phyloP scores from a whole-genome alignment of 2,888 invertebrate species.

The Cryptocephalus primarius region DNA sequence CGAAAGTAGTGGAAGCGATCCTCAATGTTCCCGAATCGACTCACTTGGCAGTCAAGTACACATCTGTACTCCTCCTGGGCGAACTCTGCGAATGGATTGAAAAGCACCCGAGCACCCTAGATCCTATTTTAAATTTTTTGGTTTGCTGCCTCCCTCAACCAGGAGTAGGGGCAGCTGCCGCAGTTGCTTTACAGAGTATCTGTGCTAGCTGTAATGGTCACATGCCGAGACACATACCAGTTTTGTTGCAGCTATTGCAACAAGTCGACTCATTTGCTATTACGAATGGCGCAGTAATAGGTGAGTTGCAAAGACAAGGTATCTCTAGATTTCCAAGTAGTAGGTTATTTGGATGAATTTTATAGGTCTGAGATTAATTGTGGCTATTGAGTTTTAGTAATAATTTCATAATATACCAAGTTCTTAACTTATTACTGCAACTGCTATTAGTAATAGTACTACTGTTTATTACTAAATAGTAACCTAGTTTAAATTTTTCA shows the following conservation, averaged over 20 bases:
- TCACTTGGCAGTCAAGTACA: constrained; percentile 81
- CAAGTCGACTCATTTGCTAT: constrained; percentile 60
- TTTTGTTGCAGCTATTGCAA: constrained; percentile 63
- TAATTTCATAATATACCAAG: too few species aligned
- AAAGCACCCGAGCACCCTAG: constrained; percentile 68
- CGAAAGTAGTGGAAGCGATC: constrained; percentile 87
- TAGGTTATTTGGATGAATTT: too few species aligned
- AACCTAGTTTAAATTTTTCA: too few species aligned
- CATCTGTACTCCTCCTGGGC: constrained; percentile 77
- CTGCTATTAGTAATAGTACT: too few species aligned
- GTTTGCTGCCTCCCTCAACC: constrained; percentile 61
- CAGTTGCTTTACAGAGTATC: constrained; percentile 74
- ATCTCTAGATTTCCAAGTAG: too few species aligned
- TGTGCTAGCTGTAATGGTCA: constrained; percentile 71
- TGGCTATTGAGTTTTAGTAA: too few species aligned
- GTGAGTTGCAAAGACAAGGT: not conserved
- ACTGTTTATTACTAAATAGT: too few species aligned
- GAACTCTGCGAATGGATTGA: constrained; percentile 95
- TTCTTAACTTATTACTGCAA: too few species aligned
- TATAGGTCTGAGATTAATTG: too few species aligned
- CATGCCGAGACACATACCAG: constrained; percentile 64
- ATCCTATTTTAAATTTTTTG: constrained; percentile 72
- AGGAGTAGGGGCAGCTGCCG: constrained; percentile 67
- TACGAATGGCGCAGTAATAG: constrained; percentile 63
- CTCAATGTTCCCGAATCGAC: constrained; percentile 70